Base-by-base conservation (phyloP, 1,140 invertebrate species). In the Cryptotermes secundus region DNA sequence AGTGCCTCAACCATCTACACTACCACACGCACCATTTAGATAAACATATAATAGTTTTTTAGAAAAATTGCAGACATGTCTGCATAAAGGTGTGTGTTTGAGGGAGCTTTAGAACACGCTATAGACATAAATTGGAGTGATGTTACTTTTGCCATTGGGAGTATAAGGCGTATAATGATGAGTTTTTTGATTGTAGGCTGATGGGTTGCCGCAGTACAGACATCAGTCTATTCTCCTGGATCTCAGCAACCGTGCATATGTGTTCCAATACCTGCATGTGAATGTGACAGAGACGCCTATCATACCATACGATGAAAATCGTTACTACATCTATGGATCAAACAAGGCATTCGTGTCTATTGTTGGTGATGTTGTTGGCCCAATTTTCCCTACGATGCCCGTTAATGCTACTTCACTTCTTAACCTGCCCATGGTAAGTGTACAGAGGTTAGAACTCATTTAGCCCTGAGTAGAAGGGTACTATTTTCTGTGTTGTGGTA, bases 281-380 rank as follows among this genome's bases (percentile, higher is more conserved):
- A 97, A 97, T 88, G 94, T 99, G 9, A 98, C 97, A 0, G 96
- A 97, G 88, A 96, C 95, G 1, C 97, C 97, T 1, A 93, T 97
- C 83, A 96, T 98, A 83, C 96, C 97, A 0, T 97, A 98, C 87
- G 94, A 96, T 85, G 93, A 95, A 86, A 94, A 96, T 86, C 94
- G 97, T 86, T 96, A 97, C 88, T 99, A 98, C 89, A 95, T 99
- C n/a, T 98, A 95, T 88, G 97, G 97, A 0, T 99, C 97, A 0
- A 98, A 98, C 87, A 93, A 92, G 86, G 97, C 97, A 16, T 92
- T 92, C 19, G 92, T 99, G n/a, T 96, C 95, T 3, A 89, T 99
- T 1, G 96, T 98, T 22, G 98, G 98, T 24, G 98, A 99, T 90
- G 97, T 99, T 0, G 97, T 99, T 0, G 97, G 97, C 2, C 96